These are phyloP conservation scores for Penelope pileata DNA, from an alignment of 2,113 vertebrate species.

Conservation along the genomic window DNA sequence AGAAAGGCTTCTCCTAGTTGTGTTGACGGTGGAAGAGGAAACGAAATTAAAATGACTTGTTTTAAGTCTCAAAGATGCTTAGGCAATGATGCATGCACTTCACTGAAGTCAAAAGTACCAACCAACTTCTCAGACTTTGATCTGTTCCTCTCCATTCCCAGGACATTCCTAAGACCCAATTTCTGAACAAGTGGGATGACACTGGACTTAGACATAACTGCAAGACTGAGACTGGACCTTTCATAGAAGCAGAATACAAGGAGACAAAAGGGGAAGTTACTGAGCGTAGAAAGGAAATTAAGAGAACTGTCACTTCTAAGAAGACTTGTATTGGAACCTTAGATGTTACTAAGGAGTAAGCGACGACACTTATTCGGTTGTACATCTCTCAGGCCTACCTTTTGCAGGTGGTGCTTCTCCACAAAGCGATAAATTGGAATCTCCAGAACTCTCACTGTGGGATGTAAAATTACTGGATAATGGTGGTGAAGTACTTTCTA, in stretches of 20 bases:
- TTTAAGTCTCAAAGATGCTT: not conserved
- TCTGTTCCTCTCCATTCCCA: not conserved
- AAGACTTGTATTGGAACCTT: not conserved
- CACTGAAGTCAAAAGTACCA: not conserved
- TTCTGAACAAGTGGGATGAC: not conserved
- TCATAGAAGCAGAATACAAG: not conserved
- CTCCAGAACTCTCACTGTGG: conserved; percentile 54
- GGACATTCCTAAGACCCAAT: not conserved
- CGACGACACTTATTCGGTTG: not conserved
- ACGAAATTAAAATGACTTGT: not conserved
- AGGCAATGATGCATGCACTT: not conserved
- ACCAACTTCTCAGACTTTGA: not conserved
- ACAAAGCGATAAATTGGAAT: conserved; percentile 28
- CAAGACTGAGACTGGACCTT: not conserved
- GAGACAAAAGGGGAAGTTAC: not conserved
- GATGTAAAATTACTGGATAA: conserved; percentile 50
- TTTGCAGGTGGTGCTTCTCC: conserved; percentile 49
- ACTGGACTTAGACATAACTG: not conserved
- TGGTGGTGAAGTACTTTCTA: conserved; percentile 53
- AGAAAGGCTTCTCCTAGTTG: not conserved
- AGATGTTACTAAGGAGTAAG: not conserved
- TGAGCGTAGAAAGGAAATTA: not conserved
- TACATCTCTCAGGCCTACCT: conserved; percentile 63
- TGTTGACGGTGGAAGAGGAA: not conserved
- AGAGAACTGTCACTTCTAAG: not conserved